Evolutionary conservation across 2,888 invertebrate genomes (phyloP), one percentile per base, ranked within the genome.

Genomic region (Pseudococcus longispinus): DNA sequence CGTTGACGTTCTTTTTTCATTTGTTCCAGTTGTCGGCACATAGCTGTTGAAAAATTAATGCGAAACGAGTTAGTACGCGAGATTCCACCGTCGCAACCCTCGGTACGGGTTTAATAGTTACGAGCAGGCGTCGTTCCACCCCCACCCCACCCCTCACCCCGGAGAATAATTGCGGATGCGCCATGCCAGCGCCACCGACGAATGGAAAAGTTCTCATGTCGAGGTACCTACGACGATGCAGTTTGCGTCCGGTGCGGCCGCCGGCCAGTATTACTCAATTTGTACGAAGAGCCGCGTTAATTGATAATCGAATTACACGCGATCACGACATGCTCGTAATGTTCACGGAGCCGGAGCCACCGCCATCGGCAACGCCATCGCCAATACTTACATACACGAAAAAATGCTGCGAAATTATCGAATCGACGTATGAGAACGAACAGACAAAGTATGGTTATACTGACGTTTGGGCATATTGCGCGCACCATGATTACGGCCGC

Each of bases 11-110:
- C 94, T 90, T 94, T 94, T 90, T 94, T 94, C 92, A 95, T 92
- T 89, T 94, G 93, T 90, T 95, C 95, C 89, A 95, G 91, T 89
- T 95, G 94, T 89, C 94, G 93, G 89, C 93, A 92, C 95, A 95
- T 95, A 18, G 94, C 95, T 95, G 91, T 3, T 91, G 91, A 87
- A 29, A 70, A 29, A 29, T 32, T 15, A 70, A 18, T 2, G 0
- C 5, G 26, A 70, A 29, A 70, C 26, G 65, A 11, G 26, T 46
- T 46, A 15, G 44, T 46, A 46, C 15, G 65, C 37, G 8, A 37
- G 37, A 8, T 37, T 37, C 37, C 37, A 37, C 9, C 37, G 9
- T 9, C n/a, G n/a, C 37, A 4, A 37, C 8, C 37, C 8, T 37
- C 5, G 32, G 32, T 32, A 5, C 2, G 37, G n/a, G n/a, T n/a